phyloP scores from a whole-genome alignment of 1,140 invertebrate species.

The Lerema accius region DNA sequence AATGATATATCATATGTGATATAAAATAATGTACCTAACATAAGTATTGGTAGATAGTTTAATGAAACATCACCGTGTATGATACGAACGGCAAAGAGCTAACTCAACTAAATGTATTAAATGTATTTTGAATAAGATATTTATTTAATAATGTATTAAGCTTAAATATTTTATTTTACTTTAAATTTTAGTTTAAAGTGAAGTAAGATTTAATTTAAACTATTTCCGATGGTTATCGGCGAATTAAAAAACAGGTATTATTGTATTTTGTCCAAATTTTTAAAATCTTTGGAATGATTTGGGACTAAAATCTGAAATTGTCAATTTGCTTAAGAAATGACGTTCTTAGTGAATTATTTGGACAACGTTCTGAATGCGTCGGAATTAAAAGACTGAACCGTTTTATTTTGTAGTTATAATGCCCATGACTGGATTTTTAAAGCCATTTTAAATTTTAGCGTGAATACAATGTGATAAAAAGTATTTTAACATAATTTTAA shows the following conservation, averaged over 20 bases:
- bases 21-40: slow-evolving; percentile 54
- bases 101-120: slow-evolving; percentile 38
- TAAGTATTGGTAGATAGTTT: slow-evolving; percentile 42
- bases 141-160: slow-evolving; percentile 38
- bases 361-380: slow-evolving; percentile 39
- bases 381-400: slow-evolving; percentile 68
- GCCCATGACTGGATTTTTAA: slow-evolving; percentile 60
- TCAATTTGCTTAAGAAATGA: background rate
- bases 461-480: slow-evolving; percentile 69
- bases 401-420: slow-evolving; percentile 55
- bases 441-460: slow-evolving; percentile 65
- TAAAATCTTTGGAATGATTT: slow-evolving; percentile 13
- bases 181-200: slow-evolving; percentile 53
- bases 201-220: slow-evolving; percentile 55
- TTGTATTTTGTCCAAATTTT: slow-evolving; percentile 22
- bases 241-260: slow-evolving; percentile 46
- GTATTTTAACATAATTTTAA: slow-evolving; percentile 62
- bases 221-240: slow-evolving; percentile 52
- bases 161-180: slow-evolving; percentile 58
- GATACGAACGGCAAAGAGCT: slow-evolving; percentile 44
- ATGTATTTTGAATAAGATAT: slow-evolving; percentile 3
- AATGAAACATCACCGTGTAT: slow-evolving; percentile 49
- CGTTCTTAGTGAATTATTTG: slow-evolving; percentile 13
- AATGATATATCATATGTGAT: slow-evolving; percentile 80
- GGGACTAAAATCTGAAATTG: slow-evolving; percentile 19